Conservation (phyloP, 2,113 vertebrate species). For the Thryonomys swinderianus region DNA sequence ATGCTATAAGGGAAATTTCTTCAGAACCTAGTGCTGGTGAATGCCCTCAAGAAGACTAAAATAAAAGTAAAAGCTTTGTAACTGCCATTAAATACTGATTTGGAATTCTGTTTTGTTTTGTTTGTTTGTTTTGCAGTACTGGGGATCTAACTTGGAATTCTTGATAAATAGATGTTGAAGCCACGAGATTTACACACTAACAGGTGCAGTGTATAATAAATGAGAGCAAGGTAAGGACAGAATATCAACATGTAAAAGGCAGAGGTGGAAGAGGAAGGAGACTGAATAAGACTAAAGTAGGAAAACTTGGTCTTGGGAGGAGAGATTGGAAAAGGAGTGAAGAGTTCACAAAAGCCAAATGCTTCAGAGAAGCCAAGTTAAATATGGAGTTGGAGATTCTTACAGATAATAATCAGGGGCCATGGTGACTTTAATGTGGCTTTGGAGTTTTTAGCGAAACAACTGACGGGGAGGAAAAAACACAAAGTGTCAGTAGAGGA, state of each 20-base stretch:
- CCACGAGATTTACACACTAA: not conserved
- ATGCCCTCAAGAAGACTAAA: not conserved
- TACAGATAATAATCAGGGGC: not conserved
- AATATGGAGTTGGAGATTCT: not conserved
- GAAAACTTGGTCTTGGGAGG: not conserved
- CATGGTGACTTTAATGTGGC: not conserved
- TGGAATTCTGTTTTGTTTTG: too few relatives aligned
- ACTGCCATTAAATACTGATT: not conserved
- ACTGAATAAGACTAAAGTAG: not conserved
- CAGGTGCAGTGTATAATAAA: not conserved
- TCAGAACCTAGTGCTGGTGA: not conserved
- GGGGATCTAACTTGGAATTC: not conserved
- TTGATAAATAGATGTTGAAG: not conserved
- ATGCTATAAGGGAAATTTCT: not conserved
- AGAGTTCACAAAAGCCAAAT: not conserved
- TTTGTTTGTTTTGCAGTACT: too few relatives aligned
- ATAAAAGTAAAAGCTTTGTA: not conserved
- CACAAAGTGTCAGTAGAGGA: not conserved
- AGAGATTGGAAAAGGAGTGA: not conserved
- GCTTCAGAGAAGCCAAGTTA: not conserved
- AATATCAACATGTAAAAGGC: not conserved
- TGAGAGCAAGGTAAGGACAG: not conserved
- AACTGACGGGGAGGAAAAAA: not conserved
- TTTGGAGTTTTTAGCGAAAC: conserved; percentile 6
- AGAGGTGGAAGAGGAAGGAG: not conserved